Percentiles rank a stretch among this genome's conserved stretches.
phyloP scores from a whole-genome alignment of 1,140 invertebrate species.

The Latrodectus geometricus region DNA sequence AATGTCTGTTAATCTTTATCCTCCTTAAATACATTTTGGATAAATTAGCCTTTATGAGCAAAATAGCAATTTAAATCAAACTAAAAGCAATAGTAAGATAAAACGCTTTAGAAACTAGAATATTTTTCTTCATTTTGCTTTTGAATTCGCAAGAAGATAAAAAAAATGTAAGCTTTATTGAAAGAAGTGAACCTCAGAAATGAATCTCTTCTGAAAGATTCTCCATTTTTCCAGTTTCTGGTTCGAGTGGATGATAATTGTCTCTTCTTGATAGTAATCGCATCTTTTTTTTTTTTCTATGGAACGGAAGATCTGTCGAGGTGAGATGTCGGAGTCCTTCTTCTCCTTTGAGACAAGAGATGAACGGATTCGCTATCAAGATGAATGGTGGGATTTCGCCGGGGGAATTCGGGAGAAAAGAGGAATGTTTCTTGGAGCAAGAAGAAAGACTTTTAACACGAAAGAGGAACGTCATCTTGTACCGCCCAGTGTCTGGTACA shows the following conservation, averaged over 20 bases:
- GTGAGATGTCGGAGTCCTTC: slow-evolving; percentile 40
- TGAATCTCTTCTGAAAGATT: no score
- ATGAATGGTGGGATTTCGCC: slow-evolving; percentile 32
- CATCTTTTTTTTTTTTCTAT: neutral
- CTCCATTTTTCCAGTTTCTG: slow-evolving; percentile 2
- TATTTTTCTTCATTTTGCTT: no score
- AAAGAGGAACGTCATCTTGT: slow-evolving; percentile 2
- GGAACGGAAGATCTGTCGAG: slow-evolving; percentile 12
- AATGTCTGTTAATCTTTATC: no score
- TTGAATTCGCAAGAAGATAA: no score
- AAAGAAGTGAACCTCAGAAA: no score
- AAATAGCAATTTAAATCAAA: no score
- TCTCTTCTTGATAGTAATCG: slow-evolving; percentile 21
- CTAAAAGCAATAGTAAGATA: no score
- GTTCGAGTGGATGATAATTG: slow-evolving; percentile 37
- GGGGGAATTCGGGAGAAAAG: slow-evolving; percentile 18
- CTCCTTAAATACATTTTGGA: no score
- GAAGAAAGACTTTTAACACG: slow-evolving; percentile 34
- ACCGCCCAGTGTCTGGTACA: neutral
- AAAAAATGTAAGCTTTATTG: no score
- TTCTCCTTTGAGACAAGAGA: neutral
- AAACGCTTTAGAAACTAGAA: no score
- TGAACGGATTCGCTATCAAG: slow-evolving; percentile 48
- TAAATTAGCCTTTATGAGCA: no score
- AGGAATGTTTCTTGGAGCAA: slow-evolving; percentile 42